Evolutionary conservation across 2,797 vertebrate species (phyloP), one percentile per base, ranked within the genome.

Genomic region (Muraenolepis orangiensis): DNA sequence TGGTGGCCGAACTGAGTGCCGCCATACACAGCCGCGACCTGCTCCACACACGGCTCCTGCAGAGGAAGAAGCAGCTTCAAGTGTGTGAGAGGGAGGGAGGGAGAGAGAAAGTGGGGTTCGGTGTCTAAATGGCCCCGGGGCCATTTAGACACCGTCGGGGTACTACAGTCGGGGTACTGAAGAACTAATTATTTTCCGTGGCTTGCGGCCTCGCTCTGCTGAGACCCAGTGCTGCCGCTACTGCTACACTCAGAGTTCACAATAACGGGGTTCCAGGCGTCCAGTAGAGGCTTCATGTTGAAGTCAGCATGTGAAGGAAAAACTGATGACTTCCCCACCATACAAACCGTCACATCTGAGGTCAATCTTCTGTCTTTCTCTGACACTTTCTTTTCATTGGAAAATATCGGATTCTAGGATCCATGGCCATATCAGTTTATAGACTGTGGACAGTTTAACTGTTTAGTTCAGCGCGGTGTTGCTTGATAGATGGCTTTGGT

Each of bases 1-100:
- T 98, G 30, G 90, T 95, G 82, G 90, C 87, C 0, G 93, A 96
- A 71, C 91, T 93, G 72, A 84, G 67, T 0, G 34, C 88, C 2
- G 91, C 94, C 14, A 32, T 92, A 75, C 90, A 90, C 78, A 94
- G 94, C 83, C 88, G 95, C 76, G 96, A 96, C 84, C 87, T 92
- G 74, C 84, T 98, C 18, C 95, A 97, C 74, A 82, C 81, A 78
- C 88, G 92, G 81, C 95, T 99, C 1, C 84, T 95, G 79, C 94
- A 96, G 88, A 94, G 93, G 84, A 96, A 94, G 82, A 93, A 82
- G 84, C 87, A 90, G 13, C 88, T 98, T 18, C 95, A 97, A 93
- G 95, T 96, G 76, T 71, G 78, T 1, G 85, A 89, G 46, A 36
- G 30, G 13, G 23, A 67, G 28, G 13, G 40, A 36, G 20, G 6